Base-by-base conservation (phyloP, 2,888 invertebrate species). In the Mongoloraphidia duomilia region DNA sequence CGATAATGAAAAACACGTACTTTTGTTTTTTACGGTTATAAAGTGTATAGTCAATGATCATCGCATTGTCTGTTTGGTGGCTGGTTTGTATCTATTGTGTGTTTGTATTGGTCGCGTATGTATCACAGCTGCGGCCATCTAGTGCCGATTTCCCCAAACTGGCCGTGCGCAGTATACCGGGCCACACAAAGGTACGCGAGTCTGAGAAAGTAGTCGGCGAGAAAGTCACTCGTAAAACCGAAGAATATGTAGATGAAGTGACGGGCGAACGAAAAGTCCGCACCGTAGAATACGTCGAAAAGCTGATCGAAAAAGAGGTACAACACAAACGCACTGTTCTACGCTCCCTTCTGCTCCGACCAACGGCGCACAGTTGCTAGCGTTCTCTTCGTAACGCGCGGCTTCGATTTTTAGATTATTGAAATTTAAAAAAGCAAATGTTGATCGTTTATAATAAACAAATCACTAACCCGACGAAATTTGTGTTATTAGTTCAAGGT, bases 261-360 rank as follows among this genome's bases (percentile, higher is more conserved):
- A 88, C 88, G 60, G 90, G 90, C 63, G 84, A 85, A 70, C 81
- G 80, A 69, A 83, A 82, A 73, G 82, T 91, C 67, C 80, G 90
- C 73, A 91, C 91, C 62, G 82, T 91, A 72, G 89, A 91, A 77
- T 89, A 89, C 76, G 86, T 90, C 72, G 91, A 91, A 79, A 91
- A 90, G 79, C 82, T 89, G 73, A 89, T 91, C 75, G 91, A 91
- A 75, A 89, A 85, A 79, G 91, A 91, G 91, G 91, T 91, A 89
- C 59, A 10, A 43, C 41, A 44, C 26, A 49, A 41, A 40, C 39
- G 38, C 42, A 44, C 50, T 36, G n/a, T 12, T 34, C 17, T 37
- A 53, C 40, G 41, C 42, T 38, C 34, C 10, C 37, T 11, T 11
- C n/a, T 17, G 12, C 48, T 41, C 51, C 50, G 50, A 49, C 49